A percentile compares a stretch with the other conserved stretches of the same genome.
These are phyloP conservation scores for Paramormyrops kingsleyae DNA, from an alignment of 2,113 vertebrate species.

Conservation along the genomic window DNA sequence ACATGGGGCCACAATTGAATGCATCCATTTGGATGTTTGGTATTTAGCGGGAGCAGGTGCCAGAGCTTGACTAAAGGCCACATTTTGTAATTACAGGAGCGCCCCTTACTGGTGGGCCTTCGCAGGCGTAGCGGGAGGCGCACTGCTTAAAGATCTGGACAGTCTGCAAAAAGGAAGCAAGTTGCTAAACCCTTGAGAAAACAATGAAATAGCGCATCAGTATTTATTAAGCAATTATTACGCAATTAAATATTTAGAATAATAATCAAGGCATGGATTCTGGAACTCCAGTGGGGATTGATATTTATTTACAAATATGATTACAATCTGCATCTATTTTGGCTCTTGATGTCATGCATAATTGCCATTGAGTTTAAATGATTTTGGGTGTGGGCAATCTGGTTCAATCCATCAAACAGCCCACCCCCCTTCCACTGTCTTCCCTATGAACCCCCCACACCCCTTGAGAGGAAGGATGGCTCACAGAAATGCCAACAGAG, in stretches of 20 bases:
- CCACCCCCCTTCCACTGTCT: background rate
- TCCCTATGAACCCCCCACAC: background rate
- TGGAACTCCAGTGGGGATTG: background rate
- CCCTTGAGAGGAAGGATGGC: background rate
- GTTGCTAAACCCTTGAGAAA: background rate
- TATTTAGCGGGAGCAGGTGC: constrained; percentile 14
- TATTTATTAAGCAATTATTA: background rate
- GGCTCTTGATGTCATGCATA: background rate
- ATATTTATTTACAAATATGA: constrained; percentile 2
- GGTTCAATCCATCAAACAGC: background rate
- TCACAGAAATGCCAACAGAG: constrained; percentile 10
- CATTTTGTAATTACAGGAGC: background rate
- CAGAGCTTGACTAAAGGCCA: background rate
- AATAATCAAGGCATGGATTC: background rate
- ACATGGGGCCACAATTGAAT: background rate
- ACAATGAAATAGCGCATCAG: background rate
- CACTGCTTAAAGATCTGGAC: background rate
- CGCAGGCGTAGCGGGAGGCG: background rate
- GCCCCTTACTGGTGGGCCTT: background rate
- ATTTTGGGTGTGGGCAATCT: background rate
- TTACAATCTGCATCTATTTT: background rate
- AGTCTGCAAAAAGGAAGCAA: background rate
- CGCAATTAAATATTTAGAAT: background rate
- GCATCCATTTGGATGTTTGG: constrained; percentile 15
- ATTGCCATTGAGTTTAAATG: background rate